A percentile compares a stretch with the other conserved stretches of the same genome.
Evolutionary conservation across 2,797 vertebrate species (phyloP).

Genomic region (Brachyrhaphis roseni): DNA sequence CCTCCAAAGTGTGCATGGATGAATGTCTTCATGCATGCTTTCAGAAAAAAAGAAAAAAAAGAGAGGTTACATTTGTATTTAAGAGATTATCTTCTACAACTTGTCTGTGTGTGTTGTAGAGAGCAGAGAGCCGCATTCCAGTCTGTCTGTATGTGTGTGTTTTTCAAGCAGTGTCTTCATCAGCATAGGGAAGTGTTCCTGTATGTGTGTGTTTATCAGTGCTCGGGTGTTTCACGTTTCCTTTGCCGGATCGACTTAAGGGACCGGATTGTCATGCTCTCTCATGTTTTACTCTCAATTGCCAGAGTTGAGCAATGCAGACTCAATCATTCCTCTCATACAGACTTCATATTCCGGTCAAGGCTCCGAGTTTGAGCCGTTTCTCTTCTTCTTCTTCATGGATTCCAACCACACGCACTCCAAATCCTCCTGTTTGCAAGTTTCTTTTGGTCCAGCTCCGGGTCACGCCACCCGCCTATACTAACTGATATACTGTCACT

Average conservation of each 20-base stretch:
- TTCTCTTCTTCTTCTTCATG: conserved; percentile 27
- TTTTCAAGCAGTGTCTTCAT: conserved; percentile 60
- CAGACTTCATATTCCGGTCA: conserved; percentile 27
- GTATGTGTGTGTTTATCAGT: conserved; percentile 46
- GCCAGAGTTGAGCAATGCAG: conserved; percentile 26
- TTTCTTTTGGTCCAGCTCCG: not conserved
- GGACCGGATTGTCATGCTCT: conserved; percentile 45
- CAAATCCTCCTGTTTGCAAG: conserved; percentile 30
- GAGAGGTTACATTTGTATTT: conserved; percentile 45
- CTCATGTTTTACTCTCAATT: conserved; percentile 34
- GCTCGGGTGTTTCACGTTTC: conserved; percentile 31
- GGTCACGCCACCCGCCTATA: not conserved
- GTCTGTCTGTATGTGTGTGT: conserved; percentile 52
- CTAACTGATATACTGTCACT: not conserved
- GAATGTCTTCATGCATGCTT: conserved; percentile 75
- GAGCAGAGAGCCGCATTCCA: conserved; percentile 80
- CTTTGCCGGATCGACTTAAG: conserved; percentile 47
- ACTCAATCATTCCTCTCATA: conserved; percentile 33
- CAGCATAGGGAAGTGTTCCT: conserved; percentile 63
- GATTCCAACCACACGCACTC: conserved; percentile 55
- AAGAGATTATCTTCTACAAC: conserved; percentile 65
- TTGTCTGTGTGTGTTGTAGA: conserved; percentile 76
- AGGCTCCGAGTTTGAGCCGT: conserved; percentile 31
- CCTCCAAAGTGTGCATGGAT: conserved; percentile 46
- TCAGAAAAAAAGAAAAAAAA: conserved; percentile 23